phyloP scores from a whole-genome alignment of 2,797 vertebrate species.

The Ctenochaetus hawaiiensis region DNA sequence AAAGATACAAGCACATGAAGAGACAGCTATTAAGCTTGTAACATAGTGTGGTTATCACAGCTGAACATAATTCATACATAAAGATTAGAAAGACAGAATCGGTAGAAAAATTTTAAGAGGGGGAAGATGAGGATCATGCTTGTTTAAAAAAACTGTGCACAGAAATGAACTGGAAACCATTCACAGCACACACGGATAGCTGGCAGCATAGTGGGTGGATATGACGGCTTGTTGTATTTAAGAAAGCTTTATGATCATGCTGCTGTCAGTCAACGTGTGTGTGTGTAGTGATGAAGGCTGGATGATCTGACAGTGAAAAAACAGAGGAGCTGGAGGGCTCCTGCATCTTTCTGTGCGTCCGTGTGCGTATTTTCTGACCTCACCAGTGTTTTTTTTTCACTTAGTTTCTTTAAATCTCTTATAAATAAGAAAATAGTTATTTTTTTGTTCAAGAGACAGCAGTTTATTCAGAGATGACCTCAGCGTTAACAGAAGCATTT shows the following conservation, averaged over 20 bases:
- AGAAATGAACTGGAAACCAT: conserved; percentile 3
- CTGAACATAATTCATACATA: conserved; percentile 41
- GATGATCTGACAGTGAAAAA: conserved; percentile 59
- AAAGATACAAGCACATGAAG: conserved; percentile 32
- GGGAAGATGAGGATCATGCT: neutral
- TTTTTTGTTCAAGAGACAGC: conserved; percentile 5
- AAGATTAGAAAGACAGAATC: conserved; percentile 19
- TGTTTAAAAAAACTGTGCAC: neutral
- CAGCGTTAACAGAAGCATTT: neutral
- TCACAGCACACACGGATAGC: neutral
- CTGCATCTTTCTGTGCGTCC: neutral
- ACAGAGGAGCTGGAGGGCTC: conserved; percentile 25
- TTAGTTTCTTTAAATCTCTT: conserved; percentile 16
- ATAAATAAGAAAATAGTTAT: neutral
- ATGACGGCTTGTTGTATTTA: conserved; percentile 10
- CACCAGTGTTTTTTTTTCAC: conserved; percentile 18
- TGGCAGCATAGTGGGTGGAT: conserved; percentile 27
- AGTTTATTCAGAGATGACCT: neutral
- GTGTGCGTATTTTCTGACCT: neutral
- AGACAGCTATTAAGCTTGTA: conserved; percentile 24
- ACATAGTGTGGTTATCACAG: conserved; percentile 23
- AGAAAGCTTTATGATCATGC: conserved; percentile 38
- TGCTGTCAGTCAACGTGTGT: conserved; percentile 43
- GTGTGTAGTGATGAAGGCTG: conserved; percentile 12
- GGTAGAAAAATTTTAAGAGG: neutral